Percentiles rank a stretch among this genome's conserved stretches.
These are phyloP conservation scores for Chymomyza fuscimana DNA, from an alignment of 2,888 invertebrate genomes.

Conservation along the genomic window DNA sequence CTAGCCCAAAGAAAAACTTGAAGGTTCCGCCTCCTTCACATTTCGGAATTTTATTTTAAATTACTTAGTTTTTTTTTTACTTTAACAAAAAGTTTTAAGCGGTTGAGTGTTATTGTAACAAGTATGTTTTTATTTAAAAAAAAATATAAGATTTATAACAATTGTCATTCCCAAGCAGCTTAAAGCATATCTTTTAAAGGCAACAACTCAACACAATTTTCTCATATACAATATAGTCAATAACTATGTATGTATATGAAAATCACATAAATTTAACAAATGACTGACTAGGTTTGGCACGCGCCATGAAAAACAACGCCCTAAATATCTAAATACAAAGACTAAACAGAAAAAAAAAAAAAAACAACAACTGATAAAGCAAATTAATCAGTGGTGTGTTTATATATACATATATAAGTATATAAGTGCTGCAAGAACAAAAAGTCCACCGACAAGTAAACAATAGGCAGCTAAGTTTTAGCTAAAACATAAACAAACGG, in stretches of 20 bases:
- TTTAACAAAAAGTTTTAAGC: too few relatives aligned
- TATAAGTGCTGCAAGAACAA: slow-evolving; percentile 6
- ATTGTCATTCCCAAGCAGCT: too few relatives aligned
- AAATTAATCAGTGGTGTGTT: slow-evolving; percentile 39
- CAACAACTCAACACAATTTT: not conserved
- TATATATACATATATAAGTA: not conserved
- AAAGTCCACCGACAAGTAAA: slow-evolving; percentile 33
- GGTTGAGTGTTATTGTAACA: too few relatives aligned
- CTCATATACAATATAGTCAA: not conserved
- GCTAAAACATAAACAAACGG: slow-evolving; percentile 37
- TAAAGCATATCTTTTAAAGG: too few relatives aligned
- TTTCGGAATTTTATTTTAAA: too few relatives aligned
- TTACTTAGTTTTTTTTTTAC: too few relatives aligned
- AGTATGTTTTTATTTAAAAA: too few relatives aligned
- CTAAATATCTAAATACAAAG: slow-evolving; percentile 21
- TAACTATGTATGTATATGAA: not conserved
- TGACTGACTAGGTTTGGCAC: slow-evolving; percentile 24
- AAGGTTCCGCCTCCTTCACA: too few relatives aligned
- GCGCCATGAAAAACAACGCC: slow-evolving; percentile 35
- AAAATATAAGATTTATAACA: too few relatives aligned
- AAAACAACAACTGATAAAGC: slow-evolving; percentile 34
- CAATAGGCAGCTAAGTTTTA: slow-evolving; percentile 37
- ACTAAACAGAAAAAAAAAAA: not conserved
- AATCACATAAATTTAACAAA: slow-evolving; percentile 14
- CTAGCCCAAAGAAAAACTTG: too few relatives aligned